Base-by-base conservation (phyloP, 2,797 vertebrate genomes). In the Ispidina picta region DNA sequence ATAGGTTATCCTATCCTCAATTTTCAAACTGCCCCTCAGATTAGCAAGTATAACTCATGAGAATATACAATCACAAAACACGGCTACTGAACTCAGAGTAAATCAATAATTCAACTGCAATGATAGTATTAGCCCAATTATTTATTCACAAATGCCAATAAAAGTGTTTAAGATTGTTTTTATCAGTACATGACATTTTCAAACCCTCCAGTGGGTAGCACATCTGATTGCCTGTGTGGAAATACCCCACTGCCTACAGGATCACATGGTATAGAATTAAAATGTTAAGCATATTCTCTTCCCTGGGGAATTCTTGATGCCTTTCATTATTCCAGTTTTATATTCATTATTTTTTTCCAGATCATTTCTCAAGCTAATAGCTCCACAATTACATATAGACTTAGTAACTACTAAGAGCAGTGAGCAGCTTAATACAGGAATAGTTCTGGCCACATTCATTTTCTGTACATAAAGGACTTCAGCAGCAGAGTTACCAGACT, bases 321-420 rank as follows among this genome's bases (percentile, higher is more conserved):
- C 90, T 86, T 65, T 70, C 52, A 56, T 49, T 37, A 74, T 71
- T 52, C 82, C 75, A 26, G 41, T 54, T 89, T 94, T 71, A 33
- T 59, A 37, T 72, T 43, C 75, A 52, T 82, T 88, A 65, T 78
- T 68, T 48, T 69, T 84, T 92, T 65, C 37, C 92, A 79, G 68
- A 62, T 20, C 23, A 77, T 89, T 92, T 91, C 91, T 84, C 41
- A 41, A 56, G 87, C 64, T 91, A 79, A 88, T 46, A 84, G 76
- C 83, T 73, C 58, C 87, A 54, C 31, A 18, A 9, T 41, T 80
- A 59, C 72, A 23, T 25, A 43, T 1, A 80, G 66, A 49, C 48
- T 48, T 4, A 26, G 56, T 15, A 16, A 18, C 70, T 55, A 52
- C 83, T 33, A 28, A 37, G 72, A 72, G 70, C 43, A 23, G 37